These are phyloP conservation scores for Amaurobius ferox DNA, from an alignment of 2,888 invertebrate genomes.

Conservation along the genomic window DNA sequence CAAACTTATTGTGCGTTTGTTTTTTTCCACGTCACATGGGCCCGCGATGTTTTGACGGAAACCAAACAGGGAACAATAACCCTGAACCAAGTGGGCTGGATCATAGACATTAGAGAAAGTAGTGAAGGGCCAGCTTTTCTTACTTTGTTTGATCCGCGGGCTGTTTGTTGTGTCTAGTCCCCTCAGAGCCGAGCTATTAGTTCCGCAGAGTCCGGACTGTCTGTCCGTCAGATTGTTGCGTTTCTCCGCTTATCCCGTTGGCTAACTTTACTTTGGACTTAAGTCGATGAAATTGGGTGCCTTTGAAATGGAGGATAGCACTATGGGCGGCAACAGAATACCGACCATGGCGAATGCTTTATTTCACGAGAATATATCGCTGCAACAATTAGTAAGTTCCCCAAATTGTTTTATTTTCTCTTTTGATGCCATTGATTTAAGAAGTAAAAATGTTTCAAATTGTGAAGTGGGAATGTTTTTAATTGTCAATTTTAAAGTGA, in stretches of 20 bases:
- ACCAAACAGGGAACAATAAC: constrained; percentile 62
- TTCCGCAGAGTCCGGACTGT: constrained; percentile 19
- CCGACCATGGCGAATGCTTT: not conserved
- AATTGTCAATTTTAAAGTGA: too few relatives aligned
- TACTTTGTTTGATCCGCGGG: constrained; percentile 45
- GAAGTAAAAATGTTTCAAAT: too few relatives aligned
- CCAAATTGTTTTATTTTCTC: too few relatives aligned
- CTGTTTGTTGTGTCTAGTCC: constrained; percentile 64
- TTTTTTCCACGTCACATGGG: constrained; percentile 33
- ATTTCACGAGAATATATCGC: not conserved
- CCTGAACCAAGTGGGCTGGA: constrained; percentile 51
- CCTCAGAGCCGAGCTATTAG: constrained; percentile 18
- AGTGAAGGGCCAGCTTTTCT: constrained; percentile 21
- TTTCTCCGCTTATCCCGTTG: not conserved
- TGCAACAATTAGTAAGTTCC: not conserved
- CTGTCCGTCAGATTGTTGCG: not conserved
- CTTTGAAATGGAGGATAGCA: not conserved
- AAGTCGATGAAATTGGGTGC: not conserved
- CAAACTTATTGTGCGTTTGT: constrained; percentile 14
- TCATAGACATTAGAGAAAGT: constrained; percentile 30
- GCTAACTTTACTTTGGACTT: not conserved
- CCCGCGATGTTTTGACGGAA: constrained; percentile 53
- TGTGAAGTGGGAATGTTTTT: too few relatives aligned
- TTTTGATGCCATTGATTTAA: too few relatives aligned
- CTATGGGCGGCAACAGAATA: not conserved